A percentile compares a stretch with the other conserved stretches of the same genome.
These are phyloP conservation scores for Corythornis cristatus DNA, from an alignment of 2,113 vertebrate species.

Conservation along the genomic window DNA sequence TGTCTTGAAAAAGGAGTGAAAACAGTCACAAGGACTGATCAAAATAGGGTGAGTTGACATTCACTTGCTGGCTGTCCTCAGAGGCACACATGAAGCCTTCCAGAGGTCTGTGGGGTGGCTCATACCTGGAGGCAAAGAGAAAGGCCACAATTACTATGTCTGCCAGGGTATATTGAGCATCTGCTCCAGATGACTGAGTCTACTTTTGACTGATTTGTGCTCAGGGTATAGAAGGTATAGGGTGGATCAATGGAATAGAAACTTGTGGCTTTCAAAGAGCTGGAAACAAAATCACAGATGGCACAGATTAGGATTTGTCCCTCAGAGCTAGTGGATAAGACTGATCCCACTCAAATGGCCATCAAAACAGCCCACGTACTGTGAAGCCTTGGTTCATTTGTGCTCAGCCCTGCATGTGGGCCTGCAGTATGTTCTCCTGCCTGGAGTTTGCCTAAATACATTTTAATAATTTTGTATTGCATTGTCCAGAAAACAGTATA, in stretches of 20 bases:
- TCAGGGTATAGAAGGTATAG: not conserved
- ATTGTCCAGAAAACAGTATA: not conserved
- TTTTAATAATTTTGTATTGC: not conserved
- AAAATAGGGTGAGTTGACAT: not conserved
- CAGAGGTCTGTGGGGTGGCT: not conserved
- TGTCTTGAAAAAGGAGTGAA: not conserved
- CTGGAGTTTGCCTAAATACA: not conserved
- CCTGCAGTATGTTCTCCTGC: fast-evolving
- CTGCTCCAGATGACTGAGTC: not conserved
- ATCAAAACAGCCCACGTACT: fast-evolving
- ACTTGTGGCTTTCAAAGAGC: not conserved
- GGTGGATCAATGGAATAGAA: not conserved
- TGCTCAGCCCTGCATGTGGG: not conserved
- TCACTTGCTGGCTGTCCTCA: not conserved
- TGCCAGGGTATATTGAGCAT: fast-evolving
- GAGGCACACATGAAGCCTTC: not conserved
- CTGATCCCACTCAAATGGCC: not conserved
- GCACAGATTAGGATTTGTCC: not conserved
- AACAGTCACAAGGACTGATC: not conserved
- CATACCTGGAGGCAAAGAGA: not conserved
- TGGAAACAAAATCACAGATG: not conserved
- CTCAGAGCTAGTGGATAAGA: not conserved
- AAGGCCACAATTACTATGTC: not conserved
- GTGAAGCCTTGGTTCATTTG: not conserved
- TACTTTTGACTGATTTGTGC: not conserved